These are phyloP conservation scores for Drosophila pachea DNA, from an alignment of 1,140 invertebrate genomes.

Conservation along the genomic window DNA sequence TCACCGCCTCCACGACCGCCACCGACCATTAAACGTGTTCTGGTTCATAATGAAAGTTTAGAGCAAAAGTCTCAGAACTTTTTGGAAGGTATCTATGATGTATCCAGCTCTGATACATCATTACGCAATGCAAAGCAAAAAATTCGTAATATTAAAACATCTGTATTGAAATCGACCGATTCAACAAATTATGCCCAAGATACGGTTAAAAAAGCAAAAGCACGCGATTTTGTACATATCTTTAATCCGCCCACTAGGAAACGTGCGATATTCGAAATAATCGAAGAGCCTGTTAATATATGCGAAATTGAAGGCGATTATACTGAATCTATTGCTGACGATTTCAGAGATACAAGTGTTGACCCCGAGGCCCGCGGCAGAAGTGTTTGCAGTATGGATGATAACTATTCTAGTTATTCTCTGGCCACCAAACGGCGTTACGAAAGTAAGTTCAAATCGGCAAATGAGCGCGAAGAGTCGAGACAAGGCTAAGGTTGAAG, in stretches of 20 bases:
- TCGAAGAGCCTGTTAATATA: constrained; percentile 71
- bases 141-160: constrained; percentile 74
- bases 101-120: constrained; percentile 66
- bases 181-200: constrained; percentile 78
- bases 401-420: constrained; percentile 75
- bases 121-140: constrained; percentile 76
- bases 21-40: constrained; percentile 68
- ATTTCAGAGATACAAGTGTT: constrained; percentile 74
- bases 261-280: constrained; percentile 71
- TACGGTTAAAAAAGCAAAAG: constrained; percentile 77
- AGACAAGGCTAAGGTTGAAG: not conserved
- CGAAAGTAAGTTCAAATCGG: constrained; percentile 71
- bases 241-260: constrained; percentile 72
- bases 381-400: constrained; percentile 74
- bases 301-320: constrained; percentile 66
- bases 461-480: not conserved
- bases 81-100: constrained; percentile 74
- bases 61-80: constrained; percentile 77
- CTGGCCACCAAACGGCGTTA: constrained; percentile 58
- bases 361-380: constrained; percentile 66
- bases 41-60: constrained; percentile 74
- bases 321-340: constrained; percentile 74
- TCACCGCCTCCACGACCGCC: constrained; percentile 72
- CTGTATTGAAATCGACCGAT: constrained; percentile 74
- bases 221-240: constrained; percentile 77